Evolutionary conservation across 2,797 vertebrate species (phyloP).

Genomic region (Betta splendens): DNA sequence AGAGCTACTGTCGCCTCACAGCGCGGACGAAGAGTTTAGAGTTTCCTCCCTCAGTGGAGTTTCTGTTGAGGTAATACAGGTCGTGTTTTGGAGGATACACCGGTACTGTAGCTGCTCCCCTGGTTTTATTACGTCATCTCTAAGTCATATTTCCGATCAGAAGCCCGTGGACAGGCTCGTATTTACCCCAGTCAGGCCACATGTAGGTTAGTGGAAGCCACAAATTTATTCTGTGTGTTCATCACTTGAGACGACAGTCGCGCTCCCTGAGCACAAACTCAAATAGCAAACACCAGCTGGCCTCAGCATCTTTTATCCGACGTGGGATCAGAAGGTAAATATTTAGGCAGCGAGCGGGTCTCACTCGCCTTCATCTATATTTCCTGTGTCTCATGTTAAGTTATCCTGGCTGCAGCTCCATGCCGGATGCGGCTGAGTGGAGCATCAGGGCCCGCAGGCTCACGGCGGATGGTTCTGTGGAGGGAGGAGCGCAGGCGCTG

Average conservation of each 20-base stretch:
- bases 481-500: conserved; percentile 29
- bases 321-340: conserved; percentile 24
- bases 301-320: conserved; percentile 26
- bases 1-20: too few relatives aligned
- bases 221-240: conserved; percentile 14
- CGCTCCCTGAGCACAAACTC: conserved; percentile 48
- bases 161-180: neutral
- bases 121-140: too few relatives aligned
- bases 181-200: neutral
- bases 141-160: too few relatives aligned
- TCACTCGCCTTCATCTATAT: conserved; percentile 8
- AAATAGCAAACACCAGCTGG: conserved; percentile 54
- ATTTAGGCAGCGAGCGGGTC: conserved; percentile 22
- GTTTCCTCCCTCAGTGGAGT: conserved; percentile 18
- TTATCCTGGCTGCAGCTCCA: too few relatives aligned
- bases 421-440: too few relatives aligned
- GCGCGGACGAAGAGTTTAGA: too few relatives aligned
- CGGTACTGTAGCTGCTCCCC: too few relatives aligned
- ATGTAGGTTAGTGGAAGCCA: neutral
- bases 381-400: neutral
- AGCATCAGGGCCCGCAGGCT: conserved; percentile 43
- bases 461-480: conserved; percentile 34
- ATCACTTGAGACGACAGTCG: conserved; percentile 29
- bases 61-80: conserved; percentile 9
- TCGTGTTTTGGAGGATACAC: conserved; percentile 6